These are phyloP conservation scores for Coregonus clupeaformis DNA, from an alignment of 2,113 vertebrate genomes.

Conservation along the genomic window DNA sequence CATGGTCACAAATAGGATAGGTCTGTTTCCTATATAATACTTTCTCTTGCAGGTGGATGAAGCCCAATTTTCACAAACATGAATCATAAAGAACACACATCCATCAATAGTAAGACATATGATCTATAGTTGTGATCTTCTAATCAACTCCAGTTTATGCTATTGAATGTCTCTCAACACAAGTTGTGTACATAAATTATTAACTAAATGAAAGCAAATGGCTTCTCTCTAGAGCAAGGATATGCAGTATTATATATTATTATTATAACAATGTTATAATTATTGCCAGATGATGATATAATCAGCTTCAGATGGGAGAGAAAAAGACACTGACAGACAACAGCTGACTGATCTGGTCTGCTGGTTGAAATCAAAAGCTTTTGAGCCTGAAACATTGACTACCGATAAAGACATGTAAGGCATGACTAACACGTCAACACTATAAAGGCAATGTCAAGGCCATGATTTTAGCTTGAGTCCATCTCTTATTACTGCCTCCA, in stretches of 20 bases:
- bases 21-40: not conserved
- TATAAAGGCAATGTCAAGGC: constrained; percentile 38
- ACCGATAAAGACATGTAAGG: constrained; percentile 37
- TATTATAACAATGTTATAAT: constrained; percentile 39
- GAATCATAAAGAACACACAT: not conserved
- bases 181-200: constrained; percentile 59
- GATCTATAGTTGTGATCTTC: not conserved
- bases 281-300: constrained; percentile 51
- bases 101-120: not conserved
- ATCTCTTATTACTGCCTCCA: constrained; percentile 33
- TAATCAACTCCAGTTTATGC: constrained; percentile 45
- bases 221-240: constrained; percentile 17
- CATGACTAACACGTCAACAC: constrained; percentile 48
- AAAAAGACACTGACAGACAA: constrained; percentile 21
- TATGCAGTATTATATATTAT: constrained; percentile 17
- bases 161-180: constrained; percentile 36
- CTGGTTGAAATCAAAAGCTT: constrained; percentile 37
- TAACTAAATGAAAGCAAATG: constrained; percentile 53
- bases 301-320: constrained; percentile 51
- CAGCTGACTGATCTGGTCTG: constrained; percentile 29
- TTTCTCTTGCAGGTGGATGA: not conserved
- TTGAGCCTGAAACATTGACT: constrained; percentile 34
- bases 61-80: not conserved
- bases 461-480: constrained; percentile 43
- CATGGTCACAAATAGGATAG: not conserved